Evolutionary conservation across 92 coral and sea anemone species (phyloP).

Genomic region (Porites rus): DNA sequence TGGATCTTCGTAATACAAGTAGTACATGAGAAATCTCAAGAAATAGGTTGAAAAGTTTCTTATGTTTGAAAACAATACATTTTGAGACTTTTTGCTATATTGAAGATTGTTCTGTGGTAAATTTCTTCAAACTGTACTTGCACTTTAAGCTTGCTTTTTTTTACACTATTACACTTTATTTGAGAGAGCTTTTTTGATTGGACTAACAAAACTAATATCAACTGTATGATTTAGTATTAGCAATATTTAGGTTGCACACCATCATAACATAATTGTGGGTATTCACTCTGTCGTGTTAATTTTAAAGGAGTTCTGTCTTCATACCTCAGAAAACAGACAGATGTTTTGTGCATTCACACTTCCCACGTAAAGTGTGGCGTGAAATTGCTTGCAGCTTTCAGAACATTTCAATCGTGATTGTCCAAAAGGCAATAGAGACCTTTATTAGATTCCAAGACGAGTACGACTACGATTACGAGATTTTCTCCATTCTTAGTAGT

Average conservation of each 20-base stretch:
- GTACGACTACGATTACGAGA: no score
- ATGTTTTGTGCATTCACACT: not conserved
- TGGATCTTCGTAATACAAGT: not conserved
- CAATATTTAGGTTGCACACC: not conserved
- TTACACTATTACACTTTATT: no score
- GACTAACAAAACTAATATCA: not conserved
- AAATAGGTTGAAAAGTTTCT: not conserved
- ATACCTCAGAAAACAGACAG: not conserved
- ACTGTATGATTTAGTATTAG: not conserved
- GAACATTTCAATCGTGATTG: not conserved
- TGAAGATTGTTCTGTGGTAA: not conserved
- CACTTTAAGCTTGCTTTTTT: no score
- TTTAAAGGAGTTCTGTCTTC: conserved; percentile 13
- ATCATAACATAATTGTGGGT: not conserved
- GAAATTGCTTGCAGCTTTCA: not conserved
- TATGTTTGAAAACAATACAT: not conserved
- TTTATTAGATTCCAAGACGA: no score
- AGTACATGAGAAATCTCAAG: not conserved
- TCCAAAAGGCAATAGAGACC: no score
- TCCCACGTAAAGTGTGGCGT: not conserved
- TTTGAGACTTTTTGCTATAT: not conserved
- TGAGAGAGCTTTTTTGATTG: not conserved
- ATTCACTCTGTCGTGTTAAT: not conserved
- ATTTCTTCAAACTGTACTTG: no score
- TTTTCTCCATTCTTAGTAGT: no score